Evolutionary conservation across 2,113 vertebrate genomes (phyloP), one percentile per base, ranked within the genome.

Genomic region (Piliocolobus tephrosceles): DNA sequence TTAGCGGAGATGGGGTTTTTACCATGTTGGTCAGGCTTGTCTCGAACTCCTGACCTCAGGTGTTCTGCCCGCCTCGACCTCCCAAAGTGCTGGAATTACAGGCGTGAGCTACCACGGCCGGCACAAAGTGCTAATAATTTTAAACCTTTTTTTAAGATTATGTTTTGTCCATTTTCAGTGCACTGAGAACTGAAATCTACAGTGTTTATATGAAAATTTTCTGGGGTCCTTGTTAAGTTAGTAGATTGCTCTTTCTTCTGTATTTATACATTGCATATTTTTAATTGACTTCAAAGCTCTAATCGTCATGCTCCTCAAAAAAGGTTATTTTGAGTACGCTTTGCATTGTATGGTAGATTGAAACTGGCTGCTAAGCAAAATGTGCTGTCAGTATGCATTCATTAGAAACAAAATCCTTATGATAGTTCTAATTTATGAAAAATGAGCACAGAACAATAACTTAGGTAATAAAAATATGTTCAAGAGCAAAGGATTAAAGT

Each of bases 91-190:
- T 64, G 61, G 61, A 5, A 64, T 64, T 64, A 32, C 5, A 64
- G 27, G 30, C 12, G 0, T 64, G 12, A 64, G 61, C 61, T 12
- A 64, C 61, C 61, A 64, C 0, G 5, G 11, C 27, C 1, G 12
- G 61, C 61, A 99, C 99, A 99, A 99, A 99, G 99, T 30, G 20
- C 47, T 50, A 50, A 64, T 8, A 17, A 6, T 57, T 94, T 90
- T 78, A 45, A 85, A 32, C 13, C 35, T 66, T 91, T 78, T 66
- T 43, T 40, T 32, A 40, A 66, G 64, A 32, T 38, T 64, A 14
- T 64, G 30, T 57, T 58, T 61, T 47, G 14, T 64, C 43, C 16
- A 84, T 30, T 40, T 43, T 30, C 8, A 23, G 25, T n/a, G 18
- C 13, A 52, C 40, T 82, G 43, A 96, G 23, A 80, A 61, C 47